These are phyloP conservation scores for Saimiri boliviensis DNA, from an alignment of 2,113 vertebrate genomes.

Conservation along the genomic window DNA sequence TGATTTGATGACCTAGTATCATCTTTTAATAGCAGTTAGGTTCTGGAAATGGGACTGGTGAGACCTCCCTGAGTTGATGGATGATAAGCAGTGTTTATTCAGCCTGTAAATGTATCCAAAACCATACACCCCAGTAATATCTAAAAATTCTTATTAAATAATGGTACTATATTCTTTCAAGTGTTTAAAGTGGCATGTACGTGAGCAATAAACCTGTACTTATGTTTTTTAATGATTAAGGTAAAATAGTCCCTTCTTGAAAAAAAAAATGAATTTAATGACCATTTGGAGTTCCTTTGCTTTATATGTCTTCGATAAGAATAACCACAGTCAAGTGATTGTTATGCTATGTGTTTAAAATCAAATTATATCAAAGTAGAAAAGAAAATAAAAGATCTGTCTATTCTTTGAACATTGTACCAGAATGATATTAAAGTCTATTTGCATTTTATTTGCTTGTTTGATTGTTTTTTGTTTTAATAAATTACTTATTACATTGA, in stretches of 20 bases:
- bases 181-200: not conserved
- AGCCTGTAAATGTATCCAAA: not conserved
- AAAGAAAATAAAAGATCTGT: not conserved
- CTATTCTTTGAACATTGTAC: not conserved
- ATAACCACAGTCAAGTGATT: not conserved
- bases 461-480: not conserved
- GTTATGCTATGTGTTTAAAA: not conserved
- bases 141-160: not conserved
- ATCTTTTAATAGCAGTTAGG: not conserved
- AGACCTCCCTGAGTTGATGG: not conserved
- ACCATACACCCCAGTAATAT: not conserved
- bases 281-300: not conserved
- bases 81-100: not conserved
- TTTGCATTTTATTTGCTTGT: not conserved
- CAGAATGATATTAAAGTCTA: not conserved
- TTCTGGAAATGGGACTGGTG: not conserved
- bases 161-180: not conserved
- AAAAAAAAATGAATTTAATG: not conserved
- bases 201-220: not conserved
- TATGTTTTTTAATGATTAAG: not conserved
- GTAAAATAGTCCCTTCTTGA: not conserved
- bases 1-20: not conserved
- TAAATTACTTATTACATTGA: not conserved
- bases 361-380: not conserved
- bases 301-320: not conserved